Evolutionary conservation across 2,888 invertebrate species (phyloP), one percentile per base, ranked within the genome.

Genomic region (Hyles lineata): DNA sequence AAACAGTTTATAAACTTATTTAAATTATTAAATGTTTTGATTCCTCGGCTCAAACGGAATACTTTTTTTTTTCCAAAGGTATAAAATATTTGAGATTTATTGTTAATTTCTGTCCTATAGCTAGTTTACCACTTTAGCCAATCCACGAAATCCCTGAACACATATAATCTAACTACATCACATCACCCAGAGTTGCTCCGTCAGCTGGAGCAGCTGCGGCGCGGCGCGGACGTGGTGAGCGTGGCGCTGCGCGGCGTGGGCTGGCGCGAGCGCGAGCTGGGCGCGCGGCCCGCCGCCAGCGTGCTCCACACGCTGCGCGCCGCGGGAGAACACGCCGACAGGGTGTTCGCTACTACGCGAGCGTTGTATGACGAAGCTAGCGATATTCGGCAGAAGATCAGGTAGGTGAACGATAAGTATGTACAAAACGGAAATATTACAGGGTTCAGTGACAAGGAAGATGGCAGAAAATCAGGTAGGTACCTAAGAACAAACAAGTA

Each of bases 301-400:
- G 87, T 87, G 1, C 80, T 76, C 6, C 79, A 72, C 0, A 76
- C 76, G 0, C 77, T 88, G 29, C 67, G 78, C 0, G 79, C 78
- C 0, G 91, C 91, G 2, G 82, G 86, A 59, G 87, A 85, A 70
- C 86, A 88, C 70, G 93, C 93, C 0, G 92, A 93, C 75, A 79
- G 92, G 1, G 92, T 95, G 71, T 93, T 92, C 76, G 92, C 88
- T 0, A 90, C 87, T 19, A 88, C 93, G 11, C 78, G 94, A 1
- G 93, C 88, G 25, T 77, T 94, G 52, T 93, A 94, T 77, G 93
- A 94, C 74, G 94, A 95, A 76, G 95, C 94, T 6, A 91, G 92
- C 8, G 94, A 94, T 77, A 86, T 95, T 62, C 85, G 95, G 52
- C 86, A 95, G 63, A 87, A 93, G 19, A 95, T 95, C 29, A 85